A percentile compares a stretch with the other conserved stretches of the same genome.
phyloP scores from a whole-genome alignment of 1,140 invertebrate genomes.

The Diprion similis region DNA sequence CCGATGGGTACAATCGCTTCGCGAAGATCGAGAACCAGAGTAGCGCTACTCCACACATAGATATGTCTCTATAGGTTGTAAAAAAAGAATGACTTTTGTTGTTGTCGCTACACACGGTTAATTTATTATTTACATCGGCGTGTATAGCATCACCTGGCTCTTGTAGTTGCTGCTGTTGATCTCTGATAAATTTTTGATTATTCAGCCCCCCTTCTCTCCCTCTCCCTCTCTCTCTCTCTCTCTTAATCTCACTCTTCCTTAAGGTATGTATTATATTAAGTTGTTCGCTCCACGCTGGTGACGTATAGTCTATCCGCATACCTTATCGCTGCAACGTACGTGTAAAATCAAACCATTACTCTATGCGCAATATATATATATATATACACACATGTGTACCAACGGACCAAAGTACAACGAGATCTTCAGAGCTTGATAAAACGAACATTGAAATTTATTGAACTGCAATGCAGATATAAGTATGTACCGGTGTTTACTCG shows the following conservation, averaged over 20 bases:
- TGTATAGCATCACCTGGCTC: not conserved
- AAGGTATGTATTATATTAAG: not conserved
- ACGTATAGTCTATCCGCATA: not conserved
- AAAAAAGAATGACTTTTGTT: too few relatives aligned
- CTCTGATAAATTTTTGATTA: not conserved
- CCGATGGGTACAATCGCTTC: too few relatives aligned
- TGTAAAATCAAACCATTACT: too few relatives aligned
- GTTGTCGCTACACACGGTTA: not conserved
- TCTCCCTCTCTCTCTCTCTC: too few relatives aligned
- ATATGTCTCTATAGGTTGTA: too few relatives aligned
- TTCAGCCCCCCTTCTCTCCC: not conserved
- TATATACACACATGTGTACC: not conserved
- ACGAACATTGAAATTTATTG: conserved; percentile 3
- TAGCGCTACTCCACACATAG: too few relatives aligned
- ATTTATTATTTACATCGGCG: conserved; percentile 3
- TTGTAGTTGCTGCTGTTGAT: not conserved
- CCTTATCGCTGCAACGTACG: not conserved
- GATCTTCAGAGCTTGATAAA: not conserved
- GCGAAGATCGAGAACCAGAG: too few relatives aligned
- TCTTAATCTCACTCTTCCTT: too few relatives aligned
- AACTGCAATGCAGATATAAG: not conserved
- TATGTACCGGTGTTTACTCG: too few relatives aligned
- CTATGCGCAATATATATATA: not conserved
- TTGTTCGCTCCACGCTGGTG: not conserved
- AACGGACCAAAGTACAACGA: not conserved